Base-by-base conservation (phyloP, 2,113 vertebrate species). In the Heteronetta atricapilla region DNA sequence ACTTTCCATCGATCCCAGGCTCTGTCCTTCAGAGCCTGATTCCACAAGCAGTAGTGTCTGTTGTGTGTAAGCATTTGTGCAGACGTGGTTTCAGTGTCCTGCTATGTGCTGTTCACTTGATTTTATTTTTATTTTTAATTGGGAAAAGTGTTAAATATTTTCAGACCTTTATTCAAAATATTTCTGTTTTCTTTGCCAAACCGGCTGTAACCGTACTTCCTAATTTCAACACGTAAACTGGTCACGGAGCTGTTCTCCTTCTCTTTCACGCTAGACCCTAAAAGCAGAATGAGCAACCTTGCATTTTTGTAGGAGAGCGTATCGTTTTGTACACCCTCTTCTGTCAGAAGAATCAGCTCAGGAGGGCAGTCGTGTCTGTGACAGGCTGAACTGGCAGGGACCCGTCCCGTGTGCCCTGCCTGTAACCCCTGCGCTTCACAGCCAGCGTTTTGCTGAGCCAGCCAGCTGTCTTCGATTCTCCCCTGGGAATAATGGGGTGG, bases 351-450 rank as follows among this genome's bases (percentile, higher is more conserved):
- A 31, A n/a, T 40, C 14, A 16, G 40, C 58, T 67, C 4, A 42
- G 4, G 88, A 73, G 66, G 77, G 68, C 87, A 70, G 82, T 60
- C 16, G 3, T 28, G 56, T 17, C 44, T 66, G 83, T 88, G 94
- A 82, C 92, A 92, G 69, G 85, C 63, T 67, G 85, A 72, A 62
- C 85, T 48, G 55, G 68, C 69, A 58, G 59, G 40, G 85, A 89
- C 63, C 87, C 79, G 8, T 13, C 46, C 75, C 89, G 62, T 16
- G 63, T 90, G 70, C 74, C 82, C 90, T 96, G 48, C 42, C 58
- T 0, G 0, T 42, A 34, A 67, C 62, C 90, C 26, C 15, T 86
- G 62, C n/a, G 4, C 22, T 67, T 46, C 73, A 18, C 81, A 91
- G 86, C 58, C 89, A 38, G 63, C 1, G 1, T 52, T 36, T 67